Percentiles rank a stretch among this genome's conserved stretches.
phyloP scores from a whole-genome alignment of 2,797 vertebrate genomes.

The Remorina albescens region DNA sequence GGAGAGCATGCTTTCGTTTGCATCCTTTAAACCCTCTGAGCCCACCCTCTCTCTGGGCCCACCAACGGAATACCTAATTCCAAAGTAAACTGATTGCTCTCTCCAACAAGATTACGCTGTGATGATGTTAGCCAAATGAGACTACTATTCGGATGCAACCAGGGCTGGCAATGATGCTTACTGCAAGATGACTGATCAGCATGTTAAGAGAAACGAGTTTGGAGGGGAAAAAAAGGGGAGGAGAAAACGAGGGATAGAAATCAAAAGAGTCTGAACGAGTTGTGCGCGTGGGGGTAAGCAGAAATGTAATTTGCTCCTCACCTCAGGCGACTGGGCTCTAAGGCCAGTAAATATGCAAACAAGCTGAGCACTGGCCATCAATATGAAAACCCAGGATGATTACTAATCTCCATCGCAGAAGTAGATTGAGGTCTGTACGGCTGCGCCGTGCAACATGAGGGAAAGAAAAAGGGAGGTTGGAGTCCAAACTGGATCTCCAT shows the following conservation, averaged over 20 bases:
- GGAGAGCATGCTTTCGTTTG: constrained; percentile 84
- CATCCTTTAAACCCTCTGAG: constrained; percentile 84
- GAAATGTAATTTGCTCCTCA: constrained; percentile 88
- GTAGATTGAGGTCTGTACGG: constrained; percentile 79
- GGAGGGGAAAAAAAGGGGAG: constrained; percentile 41
- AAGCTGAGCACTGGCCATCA: constrained; percentile 85
- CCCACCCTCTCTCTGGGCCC: constrained; percentile 79
- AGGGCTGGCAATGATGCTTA: constrained; percentile 79
- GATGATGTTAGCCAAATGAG: constrained; percentile 86
- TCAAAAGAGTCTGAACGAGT: constrained; percentile 78
- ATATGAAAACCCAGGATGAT: constrained; percentile 86
- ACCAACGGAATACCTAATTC: constrained; percentile 86
- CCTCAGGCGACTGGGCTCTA: constrained; percentile 85
- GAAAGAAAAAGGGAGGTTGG: constrained; percentile 46
- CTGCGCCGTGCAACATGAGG: constrained; percentile 59
- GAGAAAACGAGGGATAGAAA: constrained; percentile 74
- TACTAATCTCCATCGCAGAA: constrained; percentile 84
- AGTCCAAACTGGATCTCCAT: constrained; percentile 65
- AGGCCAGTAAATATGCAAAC: constrained; percentile 87
- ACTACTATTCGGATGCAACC: constrained; percentile 80
- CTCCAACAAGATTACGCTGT: constrained; percentile 84
- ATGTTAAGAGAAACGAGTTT: constrained; percentile 84
- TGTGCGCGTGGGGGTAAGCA: constrained; percentile 82
- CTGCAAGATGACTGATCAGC: constrained; percentile 84
- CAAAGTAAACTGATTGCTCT: constrained; percentile 87